These are phyloP conservation scores for Poicephalus gulielmi DNA, from an alignment of 2,113 vertebrate genomes.

Conservation along the genomic window DNA sequence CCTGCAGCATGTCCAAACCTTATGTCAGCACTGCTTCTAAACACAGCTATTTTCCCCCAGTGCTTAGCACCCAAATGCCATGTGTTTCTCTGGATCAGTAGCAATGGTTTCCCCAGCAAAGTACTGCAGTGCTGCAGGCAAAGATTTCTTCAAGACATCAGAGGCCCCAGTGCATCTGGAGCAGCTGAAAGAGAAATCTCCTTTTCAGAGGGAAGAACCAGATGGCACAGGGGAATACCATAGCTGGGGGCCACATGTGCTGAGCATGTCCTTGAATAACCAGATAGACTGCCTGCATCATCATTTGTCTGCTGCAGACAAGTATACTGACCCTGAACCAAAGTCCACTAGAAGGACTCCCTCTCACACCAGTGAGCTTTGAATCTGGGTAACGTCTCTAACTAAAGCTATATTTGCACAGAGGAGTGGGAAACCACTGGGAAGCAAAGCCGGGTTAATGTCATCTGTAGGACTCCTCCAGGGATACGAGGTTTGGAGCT, in stretches of 20 bases:
- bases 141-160: rapidly evolving
- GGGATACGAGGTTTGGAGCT: not conserved
- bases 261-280: not conserved
- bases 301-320: not conserved
- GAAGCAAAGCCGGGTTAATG: not conserved
- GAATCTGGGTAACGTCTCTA: not conserved
- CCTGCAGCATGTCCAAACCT: not conserved
- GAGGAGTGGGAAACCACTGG: not conserved
- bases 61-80: not conserved
- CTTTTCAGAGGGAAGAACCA: not conserved
- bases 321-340: not conserved
- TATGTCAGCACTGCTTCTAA: not conserved
- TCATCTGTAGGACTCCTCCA: not conserved
- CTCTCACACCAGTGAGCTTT: not conserved
- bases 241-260: not conserved
- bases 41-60: not conserved
- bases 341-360: not conserved
- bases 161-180: not conserved
- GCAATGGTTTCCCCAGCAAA: not conserved
- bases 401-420: not conserved
- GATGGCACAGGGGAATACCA: not conserved
- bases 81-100: not conserved
- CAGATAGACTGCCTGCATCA: not conserved
- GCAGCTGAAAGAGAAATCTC: not conserved
- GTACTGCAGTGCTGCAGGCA: not conserved